A percentile compares a stretch with the other conserved stretches of the same genome.
Evolutionary conservation across 2,888 invertebrate species (phyloP).

Genomic region (Carcina quercana): DNA sequence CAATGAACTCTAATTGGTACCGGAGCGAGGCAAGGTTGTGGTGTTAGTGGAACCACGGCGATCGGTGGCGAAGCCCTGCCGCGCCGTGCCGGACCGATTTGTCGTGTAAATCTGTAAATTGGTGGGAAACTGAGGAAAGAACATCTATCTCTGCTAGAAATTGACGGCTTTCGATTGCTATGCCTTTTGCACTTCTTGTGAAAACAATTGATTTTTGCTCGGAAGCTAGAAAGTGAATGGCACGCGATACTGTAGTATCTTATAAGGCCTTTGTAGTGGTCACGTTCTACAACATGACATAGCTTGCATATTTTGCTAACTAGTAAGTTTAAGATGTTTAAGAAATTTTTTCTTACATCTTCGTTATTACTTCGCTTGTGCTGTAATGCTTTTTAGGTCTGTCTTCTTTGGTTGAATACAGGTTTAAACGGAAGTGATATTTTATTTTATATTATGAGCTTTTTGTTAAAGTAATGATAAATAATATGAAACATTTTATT

Average conservation of each 20-base stretch:
- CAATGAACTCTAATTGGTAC: too few species aligned
- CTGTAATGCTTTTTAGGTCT: too few species aligned
- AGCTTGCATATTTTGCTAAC: too few species aligned
- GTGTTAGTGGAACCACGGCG: constrained; percentile 4
- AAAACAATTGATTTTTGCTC: constrained; percentile 42
- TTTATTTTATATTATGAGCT: too few species aligned
- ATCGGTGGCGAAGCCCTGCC: constrained; percentile 8
- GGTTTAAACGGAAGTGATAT: too few species aligned
- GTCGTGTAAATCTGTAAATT: constrained; percentile 44
- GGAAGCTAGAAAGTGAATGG: constrained; percentile 41
- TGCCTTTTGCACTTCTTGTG: constrained; percentile 26
- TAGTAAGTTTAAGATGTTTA: too few species aligned
- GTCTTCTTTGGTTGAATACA: too few species aligned
- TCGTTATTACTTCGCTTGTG: too few species aligned
- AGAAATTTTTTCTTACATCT: too few species aligned
- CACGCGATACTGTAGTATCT: constrained; percentile 8
- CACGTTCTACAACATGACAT: too few species aligned
- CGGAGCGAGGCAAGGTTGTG: constrained; percentile 2
- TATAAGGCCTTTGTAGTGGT: background rate
- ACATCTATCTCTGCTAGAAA: constrained; percentile 24
- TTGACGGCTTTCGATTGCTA: constrained; percentile 25
- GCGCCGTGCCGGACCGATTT: constrained; percentile 31
- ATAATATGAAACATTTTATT: too few species aligned
- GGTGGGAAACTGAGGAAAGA: constrained; percentile 40
- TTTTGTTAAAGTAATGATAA: too few species aligned